Evolutionary conservation across 2,113 vertebrate genomes (phyloP), one percentile per base, ranked within the genome.

Genomic region (Xiphophorus couchianus): DNA sequence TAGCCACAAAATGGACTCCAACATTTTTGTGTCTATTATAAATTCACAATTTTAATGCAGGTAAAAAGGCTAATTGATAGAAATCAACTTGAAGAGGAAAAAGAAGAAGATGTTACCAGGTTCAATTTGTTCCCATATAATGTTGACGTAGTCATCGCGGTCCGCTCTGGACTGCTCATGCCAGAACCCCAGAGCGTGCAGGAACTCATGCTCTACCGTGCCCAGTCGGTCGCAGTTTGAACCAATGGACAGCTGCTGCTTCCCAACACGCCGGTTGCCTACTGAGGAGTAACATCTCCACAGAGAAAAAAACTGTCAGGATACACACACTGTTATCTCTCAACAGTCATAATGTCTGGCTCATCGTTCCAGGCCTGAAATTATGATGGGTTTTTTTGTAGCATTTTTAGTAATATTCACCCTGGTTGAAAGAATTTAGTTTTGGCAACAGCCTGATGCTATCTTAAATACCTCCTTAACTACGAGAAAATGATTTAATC

Each of bases 121-220:
- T 69, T 74, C 70, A 87, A 98, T 96, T 77, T 91, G 94, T 70
- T 96, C 93, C 96, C 96, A 95, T 5, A 95, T 51, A 3, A 97
- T 97, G 14, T 30, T 64, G 72, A 97, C 94, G 0, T 98, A 98
- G 80, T 97, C 96, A 0, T 97, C 95, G 1, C 96, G 89, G 74
- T 98, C 97, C 0, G 95, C 91, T 27, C 97, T 92, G 0, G 96
- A 98, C 79, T 98, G 97, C 85, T 98, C 97, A 0, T 98, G 97
- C 96, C 96, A 97, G 86, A 98, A 96, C 4, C 97, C 97, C 81
- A 98, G 90, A 0, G 96, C 95, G 0, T 97, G 97, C 37, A 98
- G 94, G 76, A 98, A 96, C 83, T 98, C 97, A 0, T 98, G 96
- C 62, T 97, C 92, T 13, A 98, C 86, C 0, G 94, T 97, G 3